Conservation (phyloP, 2,888 invertebrate genomes). For the Melinaea marsaeus region DNA sequence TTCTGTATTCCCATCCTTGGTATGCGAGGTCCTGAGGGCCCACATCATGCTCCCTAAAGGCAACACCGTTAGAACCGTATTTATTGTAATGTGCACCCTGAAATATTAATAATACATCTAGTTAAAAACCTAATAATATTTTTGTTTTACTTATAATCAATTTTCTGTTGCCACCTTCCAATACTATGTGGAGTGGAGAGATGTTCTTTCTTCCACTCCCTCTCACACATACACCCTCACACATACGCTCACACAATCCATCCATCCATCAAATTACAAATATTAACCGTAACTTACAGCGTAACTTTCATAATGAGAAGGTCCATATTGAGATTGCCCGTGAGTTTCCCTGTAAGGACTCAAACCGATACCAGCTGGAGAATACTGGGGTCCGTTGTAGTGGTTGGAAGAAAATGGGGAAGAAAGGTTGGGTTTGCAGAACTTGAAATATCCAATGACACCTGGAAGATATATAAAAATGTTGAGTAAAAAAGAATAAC, state of each 20-base stretch:
- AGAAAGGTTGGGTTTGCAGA: conserved; percentile 85
- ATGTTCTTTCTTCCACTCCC: no score
- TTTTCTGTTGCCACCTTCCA: no score
- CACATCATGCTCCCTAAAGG: conserved; percentile 80
- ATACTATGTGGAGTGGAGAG: no score
- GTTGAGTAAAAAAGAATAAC: neutral
- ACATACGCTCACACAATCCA: neutral
- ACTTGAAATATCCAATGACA: conserved; percentile 89
- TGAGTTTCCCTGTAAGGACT: conserved; percentile 75
- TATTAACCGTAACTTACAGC: conserved; percentile 37
- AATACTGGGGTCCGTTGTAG: conserved; percentile 82
- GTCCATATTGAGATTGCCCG: conserved; percentile 50
- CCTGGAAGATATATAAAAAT: conserved; percentile 60
- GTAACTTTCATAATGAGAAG: conserved; percentile 63
- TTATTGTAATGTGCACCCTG: conserved; percentile 53
- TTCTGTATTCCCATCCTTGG: conserved; percentile 84
- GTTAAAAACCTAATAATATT: neutral
- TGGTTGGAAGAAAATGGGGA: conserved; percentile 72
- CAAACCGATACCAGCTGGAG: conserved; percentile 85
- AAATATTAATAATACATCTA: conserved; percentile 8
- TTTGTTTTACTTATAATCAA: no score
- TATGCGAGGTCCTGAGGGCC: conserved; percentile 83
- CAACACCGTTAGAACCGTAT: conserved; percentile 75
- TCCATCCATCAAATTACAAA: neutral
- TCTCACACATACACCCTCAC: no score